These are phyloP conservation scores for Gibbula magus DNA, from an alignment of 2,888 invertebrate genomes.

Conservation along the genomic window DNA sequence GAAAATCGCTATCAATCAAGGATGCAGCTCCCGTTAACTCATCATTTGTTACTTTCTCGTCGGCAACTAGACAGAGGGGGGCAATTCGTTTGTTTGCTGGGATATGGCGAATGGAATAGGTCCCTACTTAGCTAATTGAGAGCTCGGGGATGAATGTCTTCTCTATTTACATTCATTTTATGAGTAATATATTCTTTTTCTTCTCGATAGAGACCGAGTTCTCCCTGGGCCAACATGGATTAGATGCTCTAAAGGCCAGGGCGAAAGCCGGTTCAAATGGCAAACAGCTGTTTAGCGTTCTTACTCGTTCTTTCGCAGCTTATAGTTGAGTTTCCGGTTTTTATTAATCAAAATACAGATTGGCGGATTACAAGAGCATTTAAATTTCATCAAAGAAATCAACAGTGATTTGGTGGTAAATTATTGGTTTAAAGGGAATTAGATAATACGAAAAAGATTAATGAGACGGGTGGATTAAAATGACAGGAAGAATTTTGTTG, in stretches of 20 bases:
- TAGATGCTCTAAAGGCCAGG: background rate
- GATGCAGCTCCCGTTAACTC: constrained; percentile 9
- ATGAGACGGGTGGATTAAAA: no score
- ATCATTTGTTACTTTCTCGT: constrained; percentile 13
- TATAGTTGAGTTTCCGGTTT: no score
- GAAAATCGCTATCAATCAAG: constrained; percentile 24
- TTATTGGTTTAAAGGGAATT: no score
- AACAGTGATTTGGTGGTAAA: no score
- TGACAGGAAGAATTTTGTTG: no score
- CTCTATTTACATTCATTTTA: constrained; percentile 25
- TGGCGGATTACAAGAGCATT: no score
- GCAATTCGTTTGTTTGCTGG: constrained; percentile 46
- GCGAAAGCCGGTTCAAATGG: background rate
- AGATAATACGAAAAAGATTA: no score
- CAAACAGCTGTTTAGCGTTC: background rate
- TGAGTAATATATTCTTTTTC: constrained; percentile 22
- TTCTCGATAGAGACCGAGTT: constrained; percentile 4
- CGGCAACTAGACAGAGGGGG: background rate
- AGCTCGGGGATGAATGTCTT: constrained; percentile 22
- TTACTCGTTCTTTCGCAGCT: no score
- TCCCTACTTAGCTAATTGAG: constrained; percentile 25
- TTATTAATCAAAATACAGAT: no score
- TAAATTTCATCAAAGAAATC: no score
- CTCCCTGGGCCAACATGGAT: background rate
- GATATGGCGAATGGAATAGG: constrained; percentile 14